Conservation (phyloP, 2,113 vertebrate genomes). For the Laticauda laticaudata region DNA sequence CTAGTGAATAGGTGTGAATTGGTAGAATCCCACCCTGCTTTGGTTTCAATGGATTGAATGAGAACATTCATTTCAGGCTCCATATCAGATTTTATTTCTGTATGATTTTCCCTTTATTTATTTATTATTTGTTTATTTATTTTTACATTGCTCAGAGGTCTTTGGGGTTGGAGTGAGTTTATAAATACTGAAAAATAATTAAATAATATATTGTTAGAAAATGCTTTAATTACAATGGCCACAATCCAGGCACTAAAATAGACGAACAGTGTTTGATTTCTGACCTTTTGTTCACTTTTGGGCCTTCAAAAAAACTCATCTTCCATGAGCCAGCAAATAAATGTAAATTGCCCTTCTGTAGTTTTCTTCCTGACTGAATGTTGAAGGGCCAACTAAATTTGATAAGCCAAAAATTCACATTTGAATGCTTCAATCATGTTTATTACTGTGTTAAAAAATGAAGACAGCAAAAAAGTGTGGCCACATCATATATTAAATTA, state of each 20-base stretch:
- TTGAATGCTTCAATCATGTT: slow-evolving; percentile 31
- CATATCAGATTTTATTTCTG: not conserved
- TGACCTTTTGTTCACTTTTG: slow-evolving; percentile 27
- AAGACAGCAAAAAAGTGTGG: not conserved
- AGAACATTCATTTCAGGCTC: not conserved
- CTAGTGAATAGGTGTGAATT: too few relatives aligned
- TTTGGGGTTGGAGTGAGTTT: not conserved
- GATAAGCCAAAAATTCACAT: slow-evolving; percentile 29
- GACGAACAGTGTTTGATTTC: slow-evolving; percentile 46
- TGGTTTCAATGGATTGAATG: not conserved
- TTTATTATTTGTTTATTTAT: not conserved
- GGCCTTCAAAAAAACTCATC: slow-evolving; percentile 42
- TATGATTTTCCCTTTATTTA: not conserved
- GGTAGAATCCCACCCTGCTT: not conserved
- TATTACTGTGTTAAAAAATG: not conserved
- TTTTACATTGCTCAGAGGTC: not conserved
- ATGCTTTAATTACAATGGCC: not conserved
- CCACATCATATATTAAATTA: not conserved
- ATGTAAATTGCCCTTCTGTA: slow-evolving; percentile 50
- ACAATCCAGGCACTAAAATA: not conserved
- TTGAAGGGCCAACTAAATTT: slow-evolving; percentile 36
- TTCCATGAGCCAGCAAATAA: slow-evolving; percentile 53
- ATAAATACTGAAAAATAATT: not conserved
- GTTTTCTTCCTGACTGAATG: slow-evolving; percentile 55
- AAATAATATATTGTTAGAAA: not conserved